Percentiles rank a stretch among this genome's conserved stretches.
These are phyloP conservation scores for Sminthurinus aureus DNA, from an alignment of 2,888 invertebrate species.

Conservation along the genomic window DNA sequence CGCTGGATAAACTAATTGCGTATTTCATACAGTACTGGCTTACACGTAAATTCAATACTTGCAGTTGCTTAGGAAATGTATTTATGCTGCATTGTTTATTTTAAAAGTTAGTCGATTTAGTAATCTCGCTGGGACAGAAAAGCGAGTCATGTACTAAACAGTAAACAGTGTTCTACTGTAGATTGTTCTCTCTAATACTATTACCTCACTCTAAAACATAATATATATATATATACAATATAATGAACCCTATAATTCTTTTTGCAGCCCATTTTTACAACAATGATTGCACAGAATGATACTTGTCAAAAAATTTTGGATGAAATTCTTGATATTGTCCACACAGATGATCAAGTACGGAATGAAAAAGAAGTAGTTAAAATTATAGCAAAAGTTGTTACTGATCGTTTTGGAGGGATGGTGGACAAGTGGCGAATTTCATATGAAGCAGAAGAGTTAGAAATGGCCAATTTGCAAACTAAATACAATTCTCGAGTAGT, in stretches of 20 bases:
- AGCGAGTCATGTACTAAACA: no score
- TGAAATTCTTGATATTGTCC: conserved; percentile 15
- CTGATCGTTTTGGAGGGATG: conserved; percentile 50
- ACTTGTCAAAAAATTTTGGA: conserved; percentile 23
- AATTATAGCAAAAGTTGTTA: conserved; percentile 48
- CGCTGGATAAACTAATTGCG: no score
- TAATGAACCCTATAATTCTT: neutral
- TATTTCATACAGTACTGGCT: no score
- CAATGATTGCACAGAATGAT: neutral
- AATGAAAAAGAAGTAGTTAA: conserved; percentile 49
- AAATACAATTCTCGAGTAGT: conserved; percentile 48
- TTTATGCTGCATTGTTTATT: no score
- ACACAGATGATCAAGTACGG: conserved; percentile 20
- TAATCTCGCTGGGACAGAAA: no score
- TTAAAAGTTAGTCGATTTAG: no score
- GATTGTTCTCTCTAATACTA: no score
- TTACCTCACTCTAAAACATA: no score
- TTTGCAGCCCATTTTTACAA: conserved; percentile 25
- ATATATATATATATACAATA: neutral
- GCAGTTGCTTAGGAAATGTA: no score
- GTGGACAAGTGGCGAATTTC: conserved; percentile 55
- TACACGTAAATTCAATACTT: no score
- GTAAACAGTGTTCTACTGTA: no score
- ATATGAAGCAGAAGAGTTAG: conserved; percentile 52
- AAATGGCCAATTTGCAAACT: conserved; percentile 52